phyloP scores from a whole-genome alignment of 2,888 invertebrate genomes.

The Priocnemis perturbator region DNA sequence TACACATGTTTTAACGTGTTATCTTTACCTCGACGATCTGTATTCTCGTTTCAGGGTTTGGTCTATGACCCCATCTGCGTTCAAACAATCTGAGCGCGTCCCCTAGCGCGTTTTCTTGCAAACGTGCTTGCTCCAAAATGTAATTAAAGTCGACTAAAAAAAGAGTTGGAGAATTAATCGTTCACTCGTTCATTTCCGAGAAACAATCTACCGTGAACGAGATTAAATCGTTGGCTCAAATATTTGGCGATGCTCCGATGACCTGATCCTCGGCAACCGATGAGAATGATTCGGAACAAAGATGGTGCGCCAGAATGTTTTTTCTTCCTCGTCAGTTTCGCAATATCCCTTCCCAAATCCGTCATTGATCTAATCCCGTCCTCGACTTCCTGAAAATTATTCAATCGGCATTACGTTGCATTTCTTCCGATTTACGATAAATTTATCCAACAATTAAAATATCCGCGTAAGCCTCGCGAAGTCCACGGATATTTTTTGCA shows the following conservation, averaged over 20 bases:
- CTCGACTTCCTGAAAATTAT: constrained; percentile 68
- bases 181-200: background rate
- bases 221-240: constrained; percentile 77
- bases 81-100: constrained; percentile 52
- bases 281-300: constrained; percentile 78
- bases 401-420: background rate
- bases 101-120: constrained; percentile 62
- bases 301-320: constrained; percentile 76
- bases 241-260: constrained; percentile 77
- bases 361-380: constrained; percentile 66
- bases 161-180: background rate
- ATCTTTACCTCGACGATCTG: constrained; percentile 60
- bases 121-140: constrained; percentile 76
- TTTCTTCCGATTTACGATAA: background rate
- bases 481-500: constrained; percentile 65
- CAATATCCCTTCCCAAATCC: constrained; percentile 72
- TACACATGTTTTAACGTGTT: constrained; percentile 4
- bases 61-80: constrained; percentile 43
- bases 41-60: constrained; percentile 53
- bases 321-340: constrained; percentile 67
- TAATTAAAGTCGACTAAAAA: constrained; percentile 78
- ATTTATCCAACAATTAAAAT: constrained; percentile 62
- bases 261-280: constrained; percentile 80
- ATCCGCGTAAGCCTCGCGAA: constrained; percentile 72
- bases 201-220: constrained; percentile 75